Percentiles rank a stretch among this genome's conserved stretches.
Evolutionary conservation across 64 coral and sea anemone species (phyloP).

Genomic region (Dendrophyllia cribrosa): DNA sequence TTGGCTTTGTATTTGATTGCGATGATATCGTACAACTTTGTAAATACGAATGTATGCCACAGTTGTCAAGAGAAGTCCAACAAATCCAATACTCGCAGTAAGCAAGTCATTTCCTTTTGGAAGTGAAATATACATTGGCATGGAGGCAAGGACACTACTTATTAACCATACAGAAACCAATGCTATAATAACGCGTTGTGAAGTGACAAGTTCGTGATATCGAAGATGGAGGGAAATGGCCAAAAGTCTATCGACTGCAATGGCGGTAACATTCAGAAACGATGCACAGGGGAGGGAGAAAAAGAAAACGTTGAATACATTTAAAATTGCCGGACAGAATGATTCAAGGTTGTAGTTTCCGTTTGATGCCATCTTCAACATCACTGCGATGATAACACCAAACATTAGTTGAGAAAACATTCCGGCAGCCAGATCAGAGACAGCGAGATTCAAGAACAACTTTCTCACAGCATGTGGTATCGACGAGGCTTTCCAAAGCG

Average conservation of each 20-base stretch:
- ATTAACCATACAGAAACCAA: background rate
- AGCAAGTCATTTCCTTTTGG: background rate
- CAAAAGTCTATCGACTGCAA: background rate
- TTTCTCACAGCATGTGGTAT: no score
- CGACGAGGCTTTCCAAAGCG: no score
- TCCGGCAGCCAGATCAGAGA: no score
- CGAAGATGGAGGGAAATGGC: background rate
- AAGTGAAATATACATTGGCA: background rate
- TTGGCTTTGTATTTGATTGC: background rate
- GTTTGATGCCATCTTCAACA: no score
- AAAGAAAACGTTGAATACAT: background rate
- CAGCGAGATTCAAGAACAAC: no score
- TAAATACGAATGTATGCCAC: background rate
- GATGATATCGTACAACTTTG: background rate
- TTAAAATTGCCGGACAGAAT: background rate
- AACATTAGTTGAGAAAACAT: no score
- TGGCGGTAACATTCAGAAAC: background rate
- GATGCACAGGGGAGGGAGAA: background rate
- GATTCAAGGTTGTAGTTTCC: no score
- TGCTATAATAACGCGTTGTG: background rate
- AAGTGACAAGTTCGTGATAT: background rate
- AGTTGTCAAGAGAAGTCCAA: background rate
- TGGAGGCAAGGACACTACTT: background rate
- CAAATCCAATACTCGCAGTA: background rate
- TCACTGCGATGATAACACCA: no score